phyloP scores from a whole-genome alignment of 2,113 vertebrate species.

The Rissa tridactyla region DNA sequence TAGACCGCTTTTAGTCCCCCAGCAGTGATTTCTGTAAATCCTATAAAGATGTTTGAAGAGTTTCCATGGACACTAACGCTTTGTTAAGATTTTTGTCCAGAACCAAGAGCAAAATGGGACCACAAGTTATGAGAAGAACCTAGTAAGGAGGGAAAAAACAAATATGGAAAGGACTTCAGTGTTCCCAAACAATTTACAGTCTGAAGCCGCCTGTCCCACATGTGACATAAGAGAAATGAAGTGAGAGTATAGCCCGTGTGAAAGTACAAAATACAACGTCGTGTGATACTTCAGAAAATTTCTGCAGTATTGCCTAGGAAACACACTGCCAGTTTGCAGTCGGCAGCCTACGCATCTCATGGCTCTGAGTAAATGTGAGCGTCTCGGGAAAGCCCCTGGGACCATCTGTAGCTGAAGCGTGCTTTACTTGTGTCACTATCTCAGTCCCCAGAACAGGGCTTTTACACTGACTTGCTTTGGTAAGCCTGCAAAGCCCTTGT shows the following conservation, averaged over 20 bases:
- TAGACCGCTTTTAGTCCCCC: neutral
- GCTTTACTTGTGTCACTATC: neutral
- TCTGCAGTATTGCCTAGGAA: constrained; percentile 21
- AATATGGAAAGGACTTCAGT: neutral
- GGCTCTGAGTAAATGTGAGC: neutral
- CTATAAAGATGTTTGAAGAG: neutral
- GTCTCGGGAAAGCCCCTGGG: neutral
- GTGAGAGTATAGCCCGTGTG: neutral
- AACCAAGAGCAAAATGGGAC: neutral
- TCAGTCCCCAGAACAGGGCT: neutral
- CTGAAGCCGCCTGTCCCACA: neutral
- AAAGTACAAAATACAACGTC: neutral
- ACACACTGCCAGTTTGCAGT: neutral
- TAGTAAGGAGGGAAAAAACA: neutral
- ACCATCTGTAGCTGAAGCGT: neutral
- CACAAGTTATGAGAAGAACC: neutral
- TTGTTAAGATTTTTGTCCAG: neutral
- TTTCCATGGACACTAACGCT: neutral
- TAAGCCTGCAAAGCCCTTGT: neutral
- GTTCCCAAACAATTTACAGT: neutral
- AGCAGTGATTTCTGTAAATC: neutral
- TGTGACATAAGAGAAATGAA: neutral
- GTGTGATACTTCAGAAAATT: neutral
- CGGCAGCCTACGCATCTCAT: neutral
- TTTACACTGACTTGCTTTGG: neutral